phyloP scores from a whole-genome alignment of 1,140 invertebrate species.

The Asobara japonica region DNA sequence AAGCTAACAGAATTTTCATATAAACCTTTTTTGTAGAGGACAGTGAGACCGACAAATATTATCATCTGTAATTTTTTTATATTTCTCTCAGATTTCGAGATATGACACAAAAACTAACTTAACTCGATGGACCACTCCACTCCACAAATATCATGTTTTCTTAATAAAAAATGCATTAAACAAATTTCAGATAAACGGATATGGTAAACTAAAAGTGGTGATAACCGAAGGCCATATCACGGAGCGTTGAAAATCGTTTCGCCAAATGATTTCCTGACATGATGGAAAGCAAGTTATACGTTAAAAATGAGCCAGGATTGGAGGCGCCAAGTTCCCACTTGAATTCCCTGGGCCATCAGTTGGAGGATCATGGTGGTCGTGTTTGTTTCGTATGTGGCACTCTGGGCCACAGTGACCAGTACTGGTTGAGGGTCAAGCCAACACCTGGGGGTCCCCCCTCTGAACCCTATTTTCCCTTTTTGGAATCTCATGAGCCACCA shows the following conservation, averaged over 20 bases:
- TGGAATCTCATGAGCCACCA: conserved; percentile 87
- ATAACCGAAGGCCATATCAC: neutral
- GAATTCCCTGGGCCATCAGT: conserved; percentile 45
- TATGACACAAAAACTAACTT: too few species aligned
- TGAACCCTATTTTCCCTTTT: conserved; percentile 90
- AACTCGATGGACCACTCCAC: too few species aligned
- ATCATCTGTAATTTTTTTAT: too few species aligned
- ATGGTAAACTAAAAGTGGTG: too few species aligned
- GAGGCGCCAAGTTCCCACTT: conserved; percentile 53
- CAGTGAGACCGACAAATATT: too few species aligned
- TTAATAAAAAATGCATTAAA: too few species aligned
- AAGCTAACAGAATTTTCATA: too few species aligned
- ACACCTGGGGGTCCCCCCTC: conserved; percentile 66
- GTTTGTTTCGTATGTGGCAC: conserved; percentile 90
- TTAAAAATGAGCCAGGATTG: conserved; percentile 64
- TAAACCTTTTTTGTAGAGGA: too few species aligned
- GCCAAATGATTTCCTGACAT: conserved; percentile 62
- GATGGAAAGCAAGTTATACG: conserved; percentile 64
- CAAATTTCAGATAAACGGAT: too few species aligned
- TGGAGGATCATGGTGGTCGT: conserved; percentile 35
- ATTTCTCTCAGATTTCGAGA: too few species aligned
- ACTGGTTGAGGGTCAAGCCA: conserved; percentile 75
- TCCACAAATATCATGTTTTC: too few species aligned
- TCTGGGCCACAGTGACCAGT: conserved; percentile 75
- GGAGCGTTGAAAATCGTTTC: conserved; percentile 24